Conservation (phyloP, 2,888 invertebrate species). For the Mamestra brassicae region DNA sequence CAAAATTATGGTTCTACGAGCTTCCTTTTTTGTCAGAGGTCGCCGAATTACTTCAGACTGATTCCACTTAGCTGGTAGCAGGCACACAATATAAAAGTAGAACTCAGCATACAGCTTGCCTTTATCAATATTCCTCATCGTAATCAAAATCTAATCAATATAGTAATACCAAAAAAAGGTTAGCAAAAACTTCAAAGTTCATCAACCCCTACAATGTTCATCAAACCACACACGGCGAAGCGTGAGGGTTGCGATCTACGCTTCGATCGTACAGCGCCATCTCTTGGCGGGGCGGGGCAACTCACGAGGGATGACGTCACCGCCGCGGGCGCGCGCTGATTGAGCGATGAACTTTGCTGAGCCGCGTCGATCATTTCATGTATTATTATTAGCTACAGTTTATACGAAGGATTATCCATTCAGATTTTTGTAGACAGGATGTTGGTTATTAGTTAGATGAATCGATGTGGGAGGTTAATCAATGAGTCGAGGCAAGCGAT, state of each 20-base stretch:
- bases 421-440: constrained; percentile 81
- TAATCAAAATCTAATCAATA: constrained; percentile 36
- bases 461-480: constrained; percentile 54
- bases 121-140: neutral
- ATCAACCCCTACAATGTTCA: constrained; percentile 60
- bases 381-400: constrained; percentile 83
- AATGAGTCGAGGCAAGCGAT: constrained; percentile 35
- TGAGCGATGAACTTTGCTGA: constrained; percentile 88
- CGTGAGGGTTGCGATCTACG: constrained; percentile 68
- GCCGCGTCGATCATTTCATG: constrained; percentile 83
- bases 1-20: neutral
- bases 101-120: neutral
- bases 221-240: constrained; percentile 78
- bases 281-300: constrained; percentile 84
- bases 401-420: constrained; percentile 85
- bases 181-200: constrained; percentile 59
- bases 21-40: constrained; percentile 16
- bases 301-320: constrained; percentile 87
- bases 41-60: constrained; percentile 15
- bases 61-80: neutral
- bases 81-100: neutral
- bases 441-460: constrained; percentile 64
- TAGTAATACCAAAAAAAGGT: constrained; percentile 12
- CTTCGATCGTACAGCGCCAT: constrained; percentile 84
- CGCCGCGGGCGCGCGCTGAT: constrained; percentile 81